phyloP scores from a whole-genome alignment of 2,888 invertebrate species.

The Zhuqinia jingwanae region DNA sequence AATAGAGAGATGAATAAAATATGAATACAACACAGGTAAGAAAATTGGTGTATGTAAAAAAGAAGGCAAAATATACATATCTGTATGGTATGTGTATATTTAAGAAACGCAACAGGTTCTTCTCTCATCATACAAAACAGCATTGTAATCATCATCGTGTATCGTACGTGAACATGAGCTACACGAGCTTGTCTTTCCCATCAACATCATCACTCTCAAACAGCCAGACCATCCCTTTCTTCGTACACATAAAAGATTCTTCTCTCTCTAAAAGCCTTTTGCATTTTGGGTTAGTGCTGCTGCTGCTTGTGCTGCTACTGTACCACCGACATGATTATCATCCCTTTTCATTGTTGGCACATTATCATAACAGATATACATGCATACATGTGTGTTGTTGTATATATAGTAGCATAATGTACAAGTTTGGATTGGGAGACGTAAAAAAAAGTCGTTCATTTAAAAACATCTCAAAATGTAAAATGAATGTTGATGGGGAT shows the following conservation, averaged over 20 bases:
- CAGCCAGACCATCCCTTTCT: conserved; percentile 16
- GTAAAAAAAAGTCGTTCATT: conserved; percentile 9
- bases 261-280: neutral
- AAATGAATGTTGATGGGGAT: neutral
- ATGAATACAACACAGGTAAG: neutral
- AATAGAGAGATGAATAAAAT: no score
- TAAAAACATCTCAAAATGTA: conserved; percentile 18
- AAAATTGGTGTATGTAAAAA: conserved; percentile 19
- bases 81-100: no score
- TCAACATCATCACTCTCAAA: neutral
- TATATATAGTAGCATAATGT: neutral
- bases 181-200: conserved; percentile 56
- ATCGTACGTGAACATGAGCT: conserved; percentile 56
- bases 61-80: no score
- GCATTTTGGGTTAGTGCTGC: conserved; percentile 33
- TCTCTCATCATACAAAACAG: conserved; percentile 20
- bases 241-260: no score
- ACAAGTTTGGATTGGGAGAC: neutral
- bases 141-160: conserved; percentile 1
- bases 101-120: conserved; percentile 67
- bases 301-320: neutral
- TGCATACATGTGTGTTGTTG: neutral
- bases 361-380: conserved; percentile 5
- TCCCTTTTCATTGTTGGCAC: conserved; percentile 55
- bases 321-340: neutral